Evolutionary conservation across 2,797 vertebrate species (phyloP).

Genomic region (Erethizon dorsatum): DNA sequence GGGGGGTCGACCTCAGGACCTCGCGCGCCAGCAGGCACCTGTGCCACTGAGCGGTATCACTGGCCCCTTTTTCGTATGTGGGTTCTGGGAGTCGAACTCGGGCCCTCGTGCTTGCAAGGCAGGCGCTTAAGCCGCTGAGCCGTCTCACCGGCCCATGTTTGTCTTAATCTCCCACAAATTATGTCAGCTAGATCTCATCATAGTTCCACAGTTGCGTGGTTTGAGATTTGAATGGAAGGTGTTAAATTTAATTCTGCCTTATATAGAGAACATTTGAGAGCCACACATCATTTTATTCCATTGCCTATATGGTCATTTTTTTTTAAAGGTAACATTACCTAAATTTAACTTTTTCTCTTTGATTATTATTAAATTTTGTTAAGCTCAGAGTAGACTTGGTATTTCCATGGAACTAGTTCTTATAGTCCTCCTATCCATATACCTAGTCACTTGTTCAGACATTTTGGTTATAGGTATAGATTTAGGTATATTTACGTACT

Average conservation of each 20-base stretch:
- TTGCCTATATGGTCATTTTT: neutral
- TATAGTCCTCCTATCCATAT: neutral
- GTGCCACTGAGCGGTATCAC: no score
- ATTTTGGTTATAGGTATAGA: neutral
- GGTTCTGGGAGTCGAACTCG: no score
- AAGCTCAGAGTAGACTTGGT: neutral
- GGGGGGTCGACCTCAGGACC: no score
- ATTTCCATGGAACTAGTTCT: neutral
- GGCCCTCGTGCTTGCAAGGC: no score
- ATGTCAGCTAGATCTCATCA: neutral
- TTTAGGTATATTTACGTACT: neutral
- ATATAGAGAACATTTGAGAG: neutral
- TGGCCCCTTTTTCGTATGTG: no score
- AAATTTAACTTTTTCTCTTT: conserved; percentile 41
- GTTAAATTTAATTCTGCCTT: neutral
- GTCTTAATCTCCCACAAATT: neutral
- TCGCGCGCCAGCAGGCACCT: no score
- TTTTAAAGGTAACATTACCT: conserved; percentile 16
- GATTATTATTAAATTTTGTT: conserved; percentile 47
- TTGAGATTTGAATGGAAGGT: conserved; percentile 9
- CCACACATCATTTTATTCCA: neutral
- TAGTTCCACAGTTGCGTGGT: neutral
- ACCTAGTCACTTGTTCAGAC: neutral
- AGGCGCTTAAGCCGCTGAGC: no score
- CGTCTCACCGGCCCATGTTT: neutral